Evolutionary conservation across 2,888 invertebrate genomes (phyloP).

Genomic region (Drosophila pseudotalamancana): DNA sequence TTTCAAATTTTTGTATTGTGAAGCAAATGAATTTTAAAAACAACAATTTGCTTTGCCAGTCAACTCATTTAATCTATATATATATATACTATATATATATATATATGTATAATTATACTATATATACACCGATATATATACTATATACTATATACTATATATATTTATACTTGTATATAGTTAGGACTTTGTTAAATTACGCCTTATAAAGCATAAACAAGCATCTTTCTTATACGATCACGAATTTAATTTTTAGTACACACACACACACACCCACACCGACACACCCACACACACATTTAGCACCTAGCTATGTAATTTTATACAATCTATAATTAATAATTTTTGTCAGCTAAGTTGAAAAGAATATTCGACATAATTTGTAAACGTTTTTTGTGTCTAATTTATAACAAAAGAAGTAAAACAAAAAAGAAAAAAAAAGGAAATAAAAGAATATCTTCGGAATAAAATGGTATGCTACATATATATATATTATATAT

Average conservation of each 20-base stretch:
- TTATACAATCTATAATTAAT: slow-evolving; percentile 60
- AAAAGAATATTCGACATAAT: slow-evolving; percentile 47
- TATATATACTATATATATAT: slow-evolving; percentile 6
- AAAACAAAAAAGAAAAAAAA: slow-evolving; percentile 23
- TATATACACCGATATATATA: slow-evolving; percentile 9
- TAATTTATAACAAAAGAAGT: slow-evolving; percentile 54
- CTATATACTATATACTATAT: slow-evolving; percentile 10
- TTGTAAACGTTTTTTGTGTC: slow-evolving; percentile 65
- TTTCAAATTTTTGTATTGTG: slow-evolving; percentile 30
- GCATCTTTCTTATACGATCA: slow-evolving; percentile 56
- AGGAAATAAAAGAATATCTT: slow-evolving; percentile 20
- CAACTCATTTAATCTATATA: slow-evolving; percentile 29
- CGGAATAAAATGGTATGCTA: too few species aligned
- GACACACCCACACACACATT: slow-evolving; percentile 22
- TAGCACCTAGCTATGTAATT: slow-evolving; percentile 65
- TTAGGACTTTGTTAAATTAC: slow-evolving; percentile 35
- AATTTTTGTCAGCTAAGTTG: slow-evolving; percentile 47
- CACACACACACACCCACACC: slow-evolving; percentile 16
- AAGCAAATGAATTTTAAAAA: slow-evolving; percentile 76
- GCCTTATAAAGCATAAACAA: slow-evolving; percentile 37
- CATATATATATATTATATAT: slow-evolving; percentile 7
- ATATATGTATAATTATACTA: slow-evolving; percentile 19
- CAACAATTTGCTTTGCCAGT: slow-evolving; percentile 68
- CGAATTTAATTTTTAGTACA: slow-evolving; percentile 69
- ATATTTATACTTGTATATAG: slow-evolving; percentile 39